Base-by-base conservation (phyloP, 2,888 invertebrate species). In the Oegoconia quadripuncta region DNA sequence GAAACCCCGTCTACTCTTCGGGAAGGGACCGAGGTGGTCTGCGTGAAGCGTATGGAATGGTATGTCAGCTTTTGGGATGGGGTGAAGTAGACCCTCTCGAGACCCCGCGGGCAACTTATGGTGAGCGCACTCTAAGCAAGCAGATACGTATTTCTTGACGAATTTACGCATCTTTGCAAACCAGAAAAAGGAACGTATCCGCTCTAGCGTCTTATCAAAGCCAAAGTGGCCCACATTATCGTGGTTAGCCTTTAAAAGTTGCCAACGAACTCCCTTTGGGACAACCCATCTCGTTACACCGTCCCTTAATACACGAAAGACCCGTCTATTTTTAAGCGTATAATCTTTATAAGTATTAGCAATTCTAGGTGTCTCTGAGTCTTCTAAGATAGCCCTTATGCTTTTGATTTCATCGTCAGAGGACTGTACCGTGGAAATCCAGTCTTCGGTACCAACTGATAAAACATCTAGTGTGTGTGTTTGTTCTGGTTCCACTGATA, bases 101-200 rank as follows among this genome's bases (percentile, higher is more conserved):
- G 3, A 2, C 2, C 29, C 29, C 3, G 7, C 7, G 3, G 16
- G 7, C 3, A 2, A 7, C 11, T 29, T 29, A 9, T 15, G 3
- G 16, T 16, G 16, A n/a, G 29, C 29, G 33, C 50, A 52, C 12
- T 50, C 44, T 2, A 52, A 33, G 16, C 50, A 53, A 1, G 51
- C 37, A 0, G 28, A 11, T 1, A 51, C 43, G 15, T 53, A 50
- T 20, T 50, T 53, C 28, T 48, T 49, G 3, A 36, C 25, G 25
- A 53, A 53, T 0, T 32, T 15, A 1, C 48, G 22, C 49, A 59
- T 52, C 27, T 42, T 45, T 3, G 48, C 34, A 30, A 59, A 58
- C 56, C 55, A 59, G 41, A 32, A 58, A 6, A 16, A 13, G 11
- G 25, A 15, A 13, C 25, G 32, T 5, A 57, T 40, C 7, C 42